Evolutionary conservation across 2,113 vertebrate species (phyloP).

Genomic region (Parus major): DNA sequence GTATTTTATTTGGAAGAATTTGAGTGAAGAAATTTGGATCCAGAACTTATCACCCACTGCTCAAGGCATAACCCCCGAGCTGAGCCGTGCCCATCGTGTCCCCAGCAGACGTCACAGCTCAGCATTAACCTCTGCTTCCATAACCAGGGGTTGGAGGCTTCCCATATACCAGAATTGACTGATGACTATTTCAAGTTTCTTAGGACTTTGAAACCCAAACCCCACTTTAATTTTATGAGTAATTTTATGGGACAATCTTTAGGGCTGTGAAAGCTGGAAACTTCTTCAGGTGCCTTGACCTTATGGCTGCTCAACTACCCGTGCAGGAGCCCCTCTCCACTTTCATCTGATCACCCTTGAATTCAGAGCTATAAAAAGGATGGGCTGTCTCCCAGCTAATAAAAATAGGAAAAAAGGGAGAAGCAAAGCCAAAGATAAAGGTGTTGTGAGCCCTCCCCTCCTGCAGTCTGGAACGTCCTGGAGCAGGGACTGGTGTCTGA

Average conservation of each 20-base stretch:
- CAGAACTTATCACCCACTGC: background rate
- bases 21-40: background rate
- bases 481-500: background rate
- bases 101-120: background rate
- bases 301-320: background rate
- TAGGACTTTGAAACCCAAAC: slow-evolving; percentile 21
- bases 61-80: background rate
- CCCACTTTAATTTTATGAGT: slow-evolving; percentile 51
- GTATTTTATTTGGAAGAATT: background rate
- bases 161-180: background rate
- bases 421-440: slow-evolving; percentile 15
- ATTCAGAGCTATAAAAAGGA: slow-evolving; percentile 19
- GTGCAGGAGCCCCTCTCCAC: background rate
- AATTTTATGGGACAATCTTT: slow-evolving; percentile 51
- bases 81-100: background rate
- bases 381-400: slow-evolving; percentile 18
- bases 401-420: slow-evolving; percentile 3
- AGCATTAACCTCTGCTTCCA: background rate
- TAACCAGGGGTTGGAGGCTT: background rate
- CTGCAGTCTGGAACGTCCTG: background rate
- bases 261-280: background rate
- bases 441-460: background rate
- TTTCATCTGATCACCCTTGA: slow-evolving; percentile 10
- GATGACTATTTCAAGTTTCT: background rate
- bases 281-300: slow-evolving; percentile 42